Evolutionary conservation across 2,113 vertebrate species (phyloP).

Genomic region (Heteronetta atricapilla): DNA sequence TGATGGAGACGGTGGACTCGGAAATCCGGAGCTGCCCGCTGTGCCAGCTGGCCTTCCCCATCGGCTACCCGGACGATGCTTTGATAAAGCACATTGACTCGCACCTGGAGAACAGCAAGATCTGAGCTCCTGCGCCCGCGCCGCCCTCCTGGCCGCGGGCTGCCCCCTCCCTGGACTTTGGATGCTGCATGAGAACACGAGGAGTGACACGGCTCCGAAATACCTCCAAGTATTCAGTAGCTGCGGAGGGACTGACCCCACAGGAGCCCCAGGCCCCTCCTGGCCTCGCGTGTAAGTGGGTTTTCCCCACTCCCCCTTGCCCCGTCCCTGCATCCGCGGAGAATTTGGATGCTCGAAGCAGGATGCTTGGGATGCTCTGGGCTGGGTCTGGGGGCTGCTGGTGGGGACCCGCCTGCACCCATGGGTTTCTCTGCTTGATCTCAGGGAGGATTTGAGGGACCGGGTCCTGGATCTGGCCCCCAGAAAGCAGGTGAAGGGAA

Average conservation of each 20-base stretch:
- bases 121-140: slow-evolving; percentile 76
- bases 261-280: slow-evolving; percentile 7
- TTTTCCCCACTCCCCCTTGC: not conserved
- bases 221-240: slow-evolving; percentile 77
- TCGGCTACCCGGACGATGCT: slow-evolving; percentile 94
- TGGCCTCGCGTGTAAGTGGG: not conserved
- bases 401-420: not conserved
- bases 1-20: slow-evolving; percentile 97
- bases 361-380: not conserved
- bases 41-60: slow-evolving; percentile 95
- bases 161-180: slow-evolving; percentile 16
- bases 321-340: not conserved
- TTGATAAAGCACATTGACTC: slow-evolving; percentile 99
- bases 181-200: slow-evolving; percentile 79
- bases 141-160: not conserved
- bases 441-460: slow-evolving; percentile 26
- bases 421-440: slow-evolving; percentile 19
- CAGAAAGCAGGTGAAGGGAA: not conserved
- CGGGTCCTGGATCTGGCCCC: not conserved
- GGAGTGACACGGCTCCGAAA: slow-evolving; percentile 35
- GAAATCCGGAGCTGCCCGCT: slow-evolving; percentile 95
- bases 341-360: not conserved
- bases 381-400: not conserved
- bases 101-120: slow-evolving; percentile 99
- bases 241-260: slow-evolving; percentile 51